phyloP scores from a whole-genome alignment of 2,888 invertebrate species.

The Petrolisthes cinctipes region DNA sequence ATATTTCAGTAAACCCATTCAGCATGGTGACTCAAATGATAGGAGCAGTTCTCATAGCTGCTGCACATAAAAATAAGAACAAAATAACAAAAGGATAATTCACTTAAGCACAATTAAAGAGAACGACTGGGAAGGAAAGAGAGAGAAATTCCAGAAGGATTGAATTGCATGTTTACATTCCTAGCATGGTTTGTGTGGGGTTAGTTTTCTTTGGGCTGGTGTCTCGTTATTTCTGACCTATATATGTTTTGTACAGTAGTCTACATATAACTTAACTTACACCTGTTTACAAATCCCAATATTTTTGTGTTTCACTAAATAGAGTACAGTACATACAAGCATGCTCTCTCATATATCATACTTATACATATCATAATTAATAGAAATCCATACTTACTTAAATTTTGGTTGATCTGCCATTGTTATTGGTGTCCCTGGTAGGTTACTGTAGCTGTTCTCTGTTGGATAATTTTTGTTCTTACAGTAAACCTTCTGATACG shows the following conservation, averaged over 20 bases:
- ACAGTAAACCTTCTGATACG: neutral
- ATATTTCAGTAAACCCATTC: no score
- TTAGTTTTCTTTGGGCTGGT: neutral
- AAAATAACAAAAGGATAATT: neutral
- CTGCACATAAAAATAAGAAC: neutral
- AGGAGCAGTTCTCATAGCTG: neutral
- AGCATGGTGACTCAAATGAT: no score
- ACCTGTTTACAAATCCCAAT: no score
- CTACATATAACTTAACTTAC: no score
- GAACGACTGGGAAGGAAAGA: neutral
- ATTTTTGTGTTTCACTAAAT: no score
- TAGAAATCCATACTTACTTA: neutral
- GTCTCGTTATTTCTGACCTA: neutral
- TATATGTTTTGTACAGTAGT: neutral
- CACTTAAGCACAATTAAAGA: neutral
- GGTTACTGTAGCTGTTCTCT: neutral
- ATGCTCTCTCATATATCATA: neutral
- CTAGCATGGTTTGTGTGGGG: neutral
- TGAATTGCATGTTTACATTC: neutral
- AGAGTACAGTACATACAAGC: neutral
- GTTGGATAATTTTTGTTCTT: neutral
- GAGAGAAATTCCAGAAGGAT: neutral
- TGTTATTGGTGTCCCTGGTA: neutral
- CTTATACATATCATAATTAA: neutral
- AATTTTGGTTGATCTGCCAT: conserved; percentile 24